Base-by-base conservation (phyloP, 2,888 invertebrate species). In the Zygothrica quintamaculata region DNA sequence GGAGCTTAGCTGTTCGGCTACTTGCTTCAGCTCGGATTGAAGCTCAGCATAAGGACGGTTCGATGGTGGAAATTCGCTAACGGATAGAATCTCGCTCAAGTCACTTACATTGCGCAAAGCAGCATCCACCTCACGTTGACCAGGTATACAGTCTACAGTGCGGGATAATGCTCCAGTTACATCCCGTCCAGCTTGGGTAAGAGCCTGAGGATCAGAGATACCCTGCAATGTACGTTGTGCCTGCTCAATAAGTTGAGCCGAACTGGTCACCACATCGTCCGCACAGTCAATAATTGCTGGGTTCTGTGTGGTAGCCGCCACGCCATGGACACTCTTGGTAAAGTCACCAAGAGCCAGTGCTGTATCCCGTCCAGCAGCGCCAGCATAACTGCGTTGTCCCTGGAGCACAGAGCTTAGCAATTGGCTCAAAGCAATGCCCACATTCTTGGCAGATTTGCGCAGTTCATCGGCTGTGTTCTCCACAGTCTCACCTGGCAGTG, bases 61-160 rank as follows among this genome's bases (percentile, higher is more conserved):
- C 0, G 95, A 94, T 0, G 93, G 93, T 3, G 97, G 97, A 90
- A 96, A 96, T 87, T 95, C 94, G 34, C 94, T 94, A 90, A 93
- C 93, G 71, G 94, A 93, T 13, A 97, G 92, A 8, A 95, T 93
- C 77, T 95, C 94, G 44, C 94, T 93, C 37, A 95, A 93, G 78
- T 95, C 95, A 62, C 94, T 95, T 72, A 98, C 97, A 78, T 94
- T 95, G 67, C 94, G 94, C 77, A 98, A 94, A 0, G 97, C 97
- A 13, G 94, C 93, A 89, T 99, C 98, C n/a, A 99, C 95, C 88
- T 98, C 98, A 51, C 95, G 94, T 90, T 98, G 98, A 0, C 98
- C 98, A 0, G 99, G 98, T 37, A 99, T 93, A 68, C 97, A 96
- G 73, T 95, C 95, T 50, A 98, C 94, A 0, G 93, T 93, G 34